phyloP scores from a whole-genome alignment of 1,140 invertebrate species.

The Bathynomus jamesi region DNA sequence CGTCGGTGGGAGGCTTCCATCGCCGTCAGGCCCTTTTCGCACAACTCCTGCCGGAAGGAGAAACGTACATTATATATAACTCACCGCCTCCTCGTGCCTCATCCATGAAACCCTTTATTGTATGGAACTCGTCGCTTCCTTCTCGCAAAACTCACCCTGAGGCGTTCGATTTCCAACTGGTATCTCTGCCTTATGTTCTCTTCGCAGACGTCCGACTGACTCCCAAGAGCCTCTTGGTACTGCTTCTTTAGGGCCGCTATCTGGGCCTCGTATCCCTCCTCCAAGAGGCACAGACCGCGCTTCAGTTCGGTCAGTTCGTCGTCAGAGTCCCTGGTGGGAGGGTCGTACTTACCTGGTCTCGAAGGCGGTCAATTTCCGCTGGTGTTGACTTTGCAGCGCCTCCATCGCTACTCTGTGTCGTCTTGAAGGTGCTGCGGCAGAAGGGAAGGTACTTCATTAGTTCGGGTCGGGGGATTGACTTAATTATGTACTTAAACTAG shows the following conservation, averaged over 20 bases:
- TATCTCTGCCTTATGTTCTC: slow-evolving; percentile 66
- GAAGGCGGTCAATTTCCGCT: slow-evolving; percentile 45
- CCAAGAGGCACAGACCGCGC: slow-evolving; percentile 58
- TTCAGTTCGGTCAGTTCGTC: slow-evolving; percentile 46
- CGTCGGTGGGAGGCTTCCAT: slow-evolving; percentile 84
- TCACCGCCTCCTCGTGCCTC: background rate
- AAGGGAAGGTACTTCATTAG: too few relatives aligned
- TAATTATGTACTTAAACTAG: too few relatives aligned
- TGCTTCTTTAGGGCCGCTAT: slow-evolving; percentile 28
- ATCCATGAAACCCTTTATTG: too few relatives aligned
- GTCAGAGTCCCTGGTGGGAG: slow-evolving; percentile 21
- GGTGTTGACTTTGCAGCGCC: slow-evolving; percentile 43
- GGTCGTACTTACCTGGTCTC: slow-evolving; percentile 51
- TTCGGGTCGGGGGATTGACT: too few relatives aligned
- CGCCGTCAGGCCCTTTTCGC: slow-evolving; percentile 73
- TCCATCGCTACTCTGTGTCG: slow-evolving; percentile 21
- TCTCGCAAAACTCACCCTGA: slow-evolving; percentile 61
- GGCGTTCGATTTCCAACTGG: slow-evolving; percentile 75
- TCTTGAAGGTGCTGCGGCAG: slow-evolving; percentile 21
- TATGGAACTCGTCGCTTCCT: too few relatives aligned
- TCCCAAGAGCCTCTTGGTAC: slow-evolving; percentile 33
- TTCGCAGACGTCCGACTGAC: slow-evolving; percentile 47
- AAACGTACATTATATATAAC: slow-evolving; percentile 11
- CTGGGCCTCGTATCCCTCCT: slow-evolving; percentile 55
- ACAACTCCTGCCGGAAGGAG: slow-evolving; percentile 53